Base-by-base conservation (phyloP, 2,797 vertebrate species). In the Sebastes cheni region DNA sequence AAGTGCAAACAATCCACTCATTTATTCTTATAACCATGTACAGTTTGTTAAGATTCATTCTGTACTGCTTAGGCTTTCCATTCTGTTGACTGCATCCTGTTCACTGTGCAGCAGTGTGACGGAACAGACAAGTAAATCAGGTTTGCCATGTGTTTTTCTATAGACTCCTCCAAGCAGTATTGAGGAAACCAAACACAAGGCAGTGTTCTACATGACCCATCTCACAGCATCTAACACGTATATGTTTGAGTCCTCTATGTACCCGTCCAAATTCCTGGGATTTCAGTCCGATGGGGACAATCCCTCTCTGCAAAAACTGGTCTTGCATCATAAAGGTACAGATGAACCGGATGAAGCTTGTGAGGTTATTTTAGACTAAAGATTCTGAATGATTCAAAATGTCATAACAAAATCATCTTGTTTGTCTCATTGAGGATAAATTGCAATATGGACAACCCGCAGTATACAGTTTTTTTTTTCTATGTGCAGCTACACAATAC, bases 171-270 rank as follows among this genome's bases (percentile, higher is more conserved):
- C 80, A 4, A 0, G 0, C 0, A 0, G 2, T 0, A 89, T 92
- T 11, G 0, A 0, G 0, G 32, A 1, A 0, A 2, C 0, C 0
- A 0, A 0, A 1, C 60, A 90, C 60, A 2, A 71, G 23, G 90
- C 84, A 0, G 1, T 92, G 66, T 93, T 92, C 84, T 72, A 55
- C 83, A 1, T 11, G 70, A 64, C 0, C 0, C 0, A 0, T 0
- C 1, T 75, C 0, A 0, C 5, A 0, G 0, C 0, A 2, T 3
- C 1, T 4, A 3, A 75, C 2, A 68, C 0, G 8, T 90, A 0
- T 5, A 18, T 3, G 34, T 75, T 93, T 1, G 68, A 85, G 85
- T 92, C 91, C 8, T 72, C 81, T 0, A 0, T 6, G 68, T 52
- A 55, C 42, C 2, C 0, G 0, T 0, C 0, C 0, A 0, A 2